phyloP scores from a whole-genome alignment of 1,140 invertebrate genomes.

The Sesamia nonagrioides region DNA sequence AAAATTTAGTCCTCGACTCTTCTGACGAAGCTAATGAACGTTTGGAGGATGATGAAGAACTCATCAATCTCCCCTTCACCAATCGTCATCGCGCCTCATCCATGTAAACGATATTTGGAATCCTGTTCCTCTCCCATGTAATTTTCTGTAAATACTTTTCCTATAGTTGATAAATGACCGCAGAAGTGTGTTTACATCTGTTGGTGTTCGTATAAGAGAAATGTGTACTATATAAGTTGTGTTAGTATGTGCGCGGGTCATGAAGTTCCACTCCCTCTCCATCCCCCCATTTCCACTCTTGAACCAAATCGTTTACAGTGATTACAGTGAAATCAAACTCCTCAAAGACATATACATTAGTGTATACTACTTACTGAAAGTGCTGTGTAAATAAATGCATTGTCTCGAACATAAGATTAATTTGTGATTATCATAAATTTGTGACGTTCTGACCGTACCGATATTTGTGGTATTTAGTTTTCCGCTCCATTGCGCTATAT shows the following conservation, averaged over 20 bases:
- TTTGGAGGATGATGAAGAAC: conserved; percentile 25
- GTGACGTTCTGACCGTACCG: not conserved
- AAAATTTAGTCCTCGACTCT: not conserved
- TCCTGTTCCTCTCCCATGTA: not conserved
- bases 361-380: no score
- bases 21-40: not conserved
- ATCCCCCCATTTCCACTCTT: not conserved
- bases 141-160: not conserved
- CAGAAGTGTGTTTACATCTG: not conserved
- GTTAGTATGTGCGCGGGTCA: no score
- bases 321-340: no score
- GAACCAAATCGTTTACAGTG: not conserved
- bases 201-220: no score
- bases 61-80: conserved; percentile 4
- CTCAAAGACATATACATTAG: no score
- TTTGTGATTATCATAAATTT: not conserved
- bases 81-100: conserved; percentile 9
- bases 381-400: not conserved
- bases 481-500: not conserved
- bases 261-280: no score
- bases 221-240: no score
- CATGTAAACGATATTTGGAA: conserved; percentile 1
- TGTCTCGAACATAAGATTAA: not conserved
- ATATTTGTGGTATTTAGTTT: not conserved
- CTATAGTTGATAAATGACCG: not conserved